phyloP scores from a whole-genome alignment of 2,888 invertebrate species.

The Lasioglossum lativentre region DNA sequence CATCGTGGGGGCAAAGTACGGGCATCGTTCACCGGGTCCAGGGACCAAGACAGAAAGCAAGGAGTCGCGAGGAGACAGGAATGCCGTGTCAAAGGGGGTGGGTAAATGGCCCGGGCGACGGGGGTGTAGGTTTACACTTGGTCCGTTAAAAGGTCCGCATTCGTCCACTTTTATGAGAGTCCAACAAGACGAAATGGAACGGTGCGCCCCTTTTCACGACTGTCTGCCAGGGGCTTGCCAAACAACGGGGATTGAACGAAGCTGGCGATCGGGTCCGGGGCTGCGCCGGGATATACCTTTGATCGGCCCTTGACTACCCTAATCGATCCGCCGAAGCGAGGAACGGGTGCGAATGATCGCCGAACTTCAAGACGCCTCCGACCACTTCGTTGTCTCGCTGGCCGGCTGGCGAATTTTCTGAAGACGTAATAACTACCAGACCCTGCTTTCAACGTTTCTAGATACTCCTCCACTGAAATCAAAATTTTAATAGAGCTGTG shows the following conservation, averaged over 20 bases:
- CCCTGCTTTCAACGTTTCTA: not conserved
- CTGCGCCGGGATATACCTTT: slow-evolving; percentile 34
- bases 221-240: slow-evolving; percentile 31
- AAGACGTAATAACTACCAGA: not conserved
- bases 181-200: slow-evolving; percentile 57
- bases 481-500: not conserved
- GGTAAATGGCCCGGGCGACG: slow-evolving; percentile 18
- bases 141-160: slow-evolving; percentile 61
- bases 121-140: slow-evolving; percentile 58
- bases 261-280: slow-evolving; percentile 11
- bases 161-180: slow-evolving; percentile 55
- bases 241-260: slow-evolving; percentile 33
- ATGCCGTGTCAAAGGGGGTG: slow-evolving; percentile 16
- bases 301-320: slow-evolving; percentile 15
- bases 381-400: not conserved
- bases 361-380: not conserved
- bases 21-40: slow-evolving; percentile 60
- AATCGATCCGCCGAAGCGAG: slow-evolving; percentile 29
- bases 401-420: not conserved
- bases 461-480: not conserved
- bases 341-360: slow-evolving; percentile 25
- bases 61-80: slow-evolving; percentile 22
- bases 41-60: slow-evolving; percentile 45
- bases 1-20: slow-evolving; percentile 55
- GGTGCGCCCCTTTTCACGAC: slow-evolving; percentile 26